Conservation (phyloP, 2,888 invertebrate genomes). For the Tinea pellionella region DNA sequence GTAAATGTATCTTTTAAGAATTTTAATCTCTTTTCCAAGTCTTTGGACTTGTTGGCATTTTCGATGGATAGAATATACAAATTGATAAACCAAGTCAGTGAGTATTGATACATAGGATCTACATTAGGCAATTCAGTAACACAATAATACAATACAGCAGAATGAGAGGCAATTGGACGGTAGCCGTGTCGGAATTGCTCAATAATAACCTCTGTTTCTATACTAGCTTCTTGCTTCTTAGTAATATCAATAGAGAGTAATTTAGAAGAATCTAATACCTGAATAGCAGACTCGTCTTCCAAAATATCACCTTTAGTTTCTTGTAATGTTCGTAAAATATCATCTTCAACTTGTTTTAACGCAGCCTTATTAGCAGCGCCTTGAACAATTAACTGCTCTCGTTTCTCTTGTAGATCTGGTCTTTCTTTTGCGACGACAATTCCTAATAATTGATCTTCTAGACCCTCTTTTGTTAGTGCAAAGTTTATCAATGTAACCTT, state of each 20-base stretch:
- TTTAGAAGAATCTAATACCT: conserved; percentile 89
- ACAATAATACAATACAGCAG: conserved; percentile 84
- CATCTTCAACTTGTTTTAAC: conserved; percentile 87
- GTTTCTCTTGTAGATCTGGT: conserved; percentile 84
- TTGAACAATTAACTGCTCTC: conserved; percentile 82
- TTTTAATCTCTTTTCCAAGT: conserved; percentile 75
- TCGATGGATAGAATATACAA: conserved; percentile 83
- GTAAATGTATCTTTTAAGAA: conserved; percentile 82
- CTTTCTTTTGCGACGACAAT: conserved; percentile 88
- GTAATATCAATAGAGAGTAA: conserved; percentile 82
- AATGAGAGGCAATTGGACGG: conserved; percentile 81
- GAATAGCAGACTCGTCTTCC: conserved; percentile 90
- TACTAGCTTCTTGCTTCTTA: conserved; percentile 82
- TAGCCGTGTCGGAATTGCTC: conserved; percentile 81
- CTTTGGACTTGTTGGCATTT: conserved; percentile 77
- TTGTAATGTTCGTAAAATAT: conserved; percentile 86
- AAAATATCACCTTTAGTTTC: conserved; percentile 88
- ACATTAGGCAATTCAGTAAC: conserved; percentile 85
- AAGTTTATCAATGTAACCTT: conserved; percentile 88
- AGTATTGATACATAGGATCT: conserved; percentile 92
- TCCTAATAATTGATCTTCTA: conserved; percentile 86
- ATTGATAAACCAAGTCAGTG: conserved; percentile 87
- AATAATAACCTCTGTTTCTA: conserved; percentile 81
- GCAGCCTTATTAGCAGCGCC: conserved; percentile 84
- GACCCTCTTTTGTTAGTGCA: conserved; percentile 82